Base-by-base conservation (phyloP, 2,797 vertebrate species). In the Anomalospiza imberbis region DNA sequence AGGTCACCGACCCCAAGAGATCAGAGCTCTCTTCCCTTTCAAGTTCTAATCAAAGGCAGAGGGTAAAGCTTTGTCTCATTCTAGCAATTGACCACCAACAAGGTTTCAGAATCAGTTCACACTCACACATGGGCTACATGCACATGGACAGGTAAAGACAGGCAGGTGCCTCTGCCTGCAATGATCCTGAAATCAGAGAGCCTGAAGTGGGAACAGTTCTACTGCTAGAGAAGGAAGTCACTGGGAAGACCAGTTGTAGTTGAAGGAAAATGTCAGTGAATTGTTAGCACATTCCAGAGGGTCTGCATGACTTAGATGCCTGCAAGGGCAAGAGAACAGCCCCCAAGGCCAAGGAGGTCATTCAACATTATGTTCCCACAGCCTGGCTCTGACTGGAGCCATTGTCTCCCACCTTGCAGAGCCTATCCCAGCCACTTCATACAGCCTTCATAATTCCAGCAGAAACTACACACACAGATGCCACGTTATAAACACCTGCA, bases 111-210 rank as follows among this genome's bases (percentile, higher is more conserved):
- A 40, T n/a, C 51, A 50, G n/a, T 28, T 76, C 54, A 25, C 31
- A 3, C 29, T 70, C 70, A 42, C 17, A 31, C 3, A 8, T 6
- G 58, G 50, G 68, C 36, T 17, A 60, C 0, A 1, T 0, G 1
- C 38, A 61, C 1, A 0, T 6, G 45, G 32, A 73, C 65, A 62
- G 62, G 28, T 47, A 32, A 50, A 77, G 57, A 26, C 58, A 58
- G 38, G 34, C 71, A 83, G 55, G 47, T 53, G 71, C 50, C 55
- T 79, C 75, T 73, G 47, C 53, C 38, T 66, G 58, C 47, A 51
- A 0, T 5, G 48, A 79, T 32, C n/a, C 63, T 0, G 3, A 54
- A 76, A 76, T 58, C 42, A 76, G 38, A 31, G 85, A 75, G 19
- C 40, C 31, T 67, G 36, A n/a, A 48, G 47, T 9, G 28, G 25